These are phyloP conservation scores for Lagopus leucura DNA, from an alignment of 2,113 vertebrate genomes.

Conservation along the genomic window DNA sequence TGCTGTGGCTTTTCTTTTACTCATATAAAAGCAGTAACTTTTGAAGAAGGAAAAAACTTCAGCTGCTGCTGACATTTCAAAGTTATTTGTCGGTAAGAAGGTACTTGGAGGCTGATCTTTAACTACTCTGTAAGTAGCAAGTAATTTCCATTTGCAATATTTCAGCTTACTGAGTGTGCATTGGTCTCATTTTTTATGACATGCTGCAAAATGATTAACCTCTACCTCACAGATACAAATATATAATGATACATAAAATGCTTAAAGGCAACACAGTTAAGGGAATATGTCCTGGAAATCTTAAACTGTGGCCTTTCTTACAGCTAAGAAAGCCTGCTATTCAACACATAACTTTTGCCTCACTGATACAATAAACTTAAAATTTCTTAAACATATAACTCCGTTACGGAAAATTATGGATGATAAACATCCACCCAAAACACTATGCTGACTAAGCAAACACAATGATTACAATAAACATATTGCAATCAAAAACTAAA, in stretches of 20 bases:
- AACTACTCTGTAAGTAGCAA: conserved; percentile 70
- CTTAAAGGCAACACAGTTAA: conserved; percentile 2
- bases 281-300: background rate
- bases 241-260: conserved; percentile 43
- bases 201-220: conserved; percentile 58
- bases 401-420: background rate
- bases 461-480: background rate
- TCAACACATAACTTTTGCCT: background rate
- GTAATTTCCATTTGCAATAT: conserved; percentile 74
- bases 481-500: background rate
- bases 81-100: conserved; percentile 71
- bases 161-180: conserved; percentile 59
- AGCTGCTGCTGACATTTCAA: conserved; percentile 67
- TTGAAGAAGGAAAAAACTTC: conserved; percentile 51
- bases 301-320: background rate
- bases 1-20: background rate
- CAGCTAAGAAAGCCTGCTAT: background rate
- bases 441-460: background rate
- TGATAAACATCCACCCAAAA: background rate
- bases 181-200: conserved; percentile 52
- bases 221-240: conserved; percentile 33
- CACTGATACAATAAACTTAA: conserved; percentile 17
- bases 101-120: conserved; percentile 63
- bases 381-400: background rate
- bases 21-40: background rate